Base-by-base conservation (phyloP, 2,113 vertebrate species). In the Microcebus ravelobensis region DNA sequence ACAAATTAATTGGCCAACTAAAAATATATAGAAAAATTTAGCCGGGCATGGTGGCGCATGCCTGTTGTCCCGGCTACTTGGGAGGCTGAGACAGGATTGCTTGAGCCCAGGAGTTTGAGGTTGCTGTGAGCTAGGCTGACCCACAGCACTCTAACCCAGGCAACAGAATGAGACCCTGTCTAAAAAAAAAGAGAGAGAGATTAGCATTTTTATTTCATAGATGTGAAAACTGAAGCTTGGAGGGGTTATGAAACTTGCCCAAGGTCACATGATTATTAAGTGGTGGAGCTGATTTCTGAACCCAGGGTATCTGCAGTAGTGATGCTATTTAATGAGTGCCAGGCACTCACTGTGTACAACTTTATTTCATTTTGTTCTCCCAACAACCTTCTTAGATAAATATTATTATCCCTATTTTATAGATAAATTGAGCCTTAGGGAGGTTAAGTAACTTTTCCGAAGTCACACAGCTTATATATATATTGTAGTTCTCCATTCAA, bases 141-240 rank as follows among this genome's bases (percentile, higher is more conserved):
- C 45, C 45, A 45, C 45, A 45, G 45, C 45, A 45, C 45, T 45
- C 45, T 45, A 45, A 45, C 45, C 45, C 1, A 0, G 45, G 45
- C 45, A 45, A 45, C 45, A 45, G 45, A 45, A 8, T 45, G 45
- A 45, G 45, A 45, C 45, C 45, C 45, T 45, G 45, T 45, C 45
- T 45, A 8, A 45, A 45, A 45, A 45, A 45, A 45, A 45, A 8
- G 5, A 42, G 5, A 42, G 5, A 39, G 5, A 95, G 27, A 74
- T 74, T 34, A 89, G 82, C 59, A 29, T n/a, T 45, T 74, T 42
- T 10, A 18, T 81, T 96, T 94, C 39, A 59, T 45, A 71, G 27
- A 34, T n/a, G 61, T 61, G 55, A 94, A 92, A 95, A 93, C 25
- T 42, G 36, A 93, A 91, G 15, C 84, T 92, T 74, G 55, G 15